phyloP scores from a whole-genome alignment of 2,888 invertebrate species.

The Blastobasis lacticolella region DNA sequence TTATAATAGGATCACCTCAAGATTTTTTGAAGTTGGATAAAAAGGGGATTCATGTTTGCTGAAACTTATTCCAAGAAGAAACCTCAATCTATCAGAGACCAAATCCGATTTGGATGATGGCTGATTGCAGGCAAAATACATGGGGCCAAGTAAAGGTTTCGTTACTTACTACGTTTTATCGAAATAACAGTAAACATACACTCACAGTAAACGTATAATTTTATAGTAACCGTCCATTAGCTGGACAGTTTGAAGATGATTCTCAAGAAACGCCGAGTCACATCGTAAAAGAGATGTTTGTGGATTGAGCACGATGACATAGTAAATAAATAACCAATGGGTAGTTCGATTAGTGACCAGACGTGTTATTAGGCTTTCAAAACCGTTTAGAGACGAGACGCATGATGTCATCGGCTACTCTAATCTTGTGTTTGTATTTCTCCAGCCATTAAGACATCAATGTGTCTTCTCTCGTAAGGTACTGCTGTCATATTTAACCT shows the following conservation, averaged over 20 bases:
- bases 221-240: slow-evolving; percentile 31
- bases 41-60: too few species aligned
- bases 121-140: too few species aligned
- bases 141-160: too few species aligned
- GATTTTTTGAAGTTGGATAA: too few species aligned
- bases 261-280: slow-evolving; percentile 24
- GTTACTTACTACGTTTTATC: not conserved
- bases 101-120: too few species aligned
- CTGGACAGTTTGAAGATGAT: slow-evolving; percentile 14
- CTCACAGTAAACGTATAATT: not conserved
- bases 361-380: slow-evolving; percentile 48
- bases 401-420: slow-evolving; percentile 18
- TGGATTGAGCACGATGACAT: slow-evolving; percentile 26
- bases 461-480: slow-evolving; percentile 1
- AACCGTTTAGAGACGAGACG: slow-evolving; percentile 42
- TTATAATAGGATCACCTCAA: too few species aligned
- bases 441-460: slow-evolving; percentile 17
- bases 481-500: slow-evolving; percentile 1
- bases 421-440: slow-evolving; percentile 20
- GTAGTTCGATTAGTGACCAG: slow-evolving; percentile 33
- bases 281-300: slow-evolving; percentile 21
- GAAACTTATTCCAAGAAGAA: too few species aligned
- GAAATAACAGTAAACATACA: slow-evolving; percentile 30
- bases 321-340: slow-evolving; percentile 27
- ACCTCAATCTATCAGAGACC: too few species aligned